phyloP scores from a whole-genome alignment of 2,888 invertebrate genomes.

The Ashinkailepas kermadecensis region DNA sequence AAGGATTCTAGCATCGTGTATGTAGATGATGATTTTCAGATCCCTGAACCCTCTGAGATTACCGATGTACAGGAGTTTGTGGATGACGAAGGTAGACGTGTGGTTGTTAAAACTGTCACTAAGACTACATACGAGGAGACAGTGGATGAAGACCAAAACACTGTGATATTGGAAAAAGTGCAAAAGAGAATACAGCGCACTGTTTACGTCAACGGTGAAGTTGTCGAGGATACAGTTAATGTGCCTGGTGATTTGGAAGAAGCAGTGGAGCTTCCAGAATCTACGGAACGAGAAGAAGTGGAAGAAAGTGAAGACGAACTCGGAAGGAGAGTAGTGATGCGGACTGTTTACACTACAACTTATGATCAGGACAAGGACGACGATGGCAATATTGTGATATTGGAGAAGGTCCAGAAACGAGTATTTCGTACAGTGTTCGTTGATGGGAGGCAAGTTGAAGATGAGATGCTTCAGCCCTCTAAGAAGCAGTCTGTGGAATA shows the following conservation, averaged over 20 bases:
- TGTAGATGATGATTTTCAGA: slow-evolving; percentile 5
- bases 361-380: background rate
- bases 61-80: background rate
- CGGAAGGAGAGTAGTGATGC: background rate
- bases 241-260: background rate
- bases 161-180: background rate
- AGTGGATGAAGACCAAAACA: background rate
- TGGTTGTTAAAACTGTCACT: background rate
- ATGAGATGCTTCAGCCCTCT: background rate
- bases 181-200: background rate
- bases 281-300: background rate
- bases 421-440: slow-evolving; percentile 9
- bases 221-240: background rate
- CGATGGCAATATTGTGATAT: slow-evolving; percentile 12
- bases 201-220: background rate
- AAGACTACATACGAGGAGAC: slow-evolving; percentile 3
- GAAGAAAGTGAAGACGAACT: background rate
- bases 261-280: background rate
- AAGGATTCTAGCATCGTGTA: background rate
- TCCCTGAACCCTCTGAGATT: background rate
- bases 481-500: background rate
- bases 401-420: background rate
- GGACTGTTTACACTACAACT: background rate
- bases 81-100: background rate
- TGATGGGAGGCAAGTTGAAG: background rate